Conservation (phyloP, 2,113 vertebrate genomes). For the Myocastor coypus region DNA sequence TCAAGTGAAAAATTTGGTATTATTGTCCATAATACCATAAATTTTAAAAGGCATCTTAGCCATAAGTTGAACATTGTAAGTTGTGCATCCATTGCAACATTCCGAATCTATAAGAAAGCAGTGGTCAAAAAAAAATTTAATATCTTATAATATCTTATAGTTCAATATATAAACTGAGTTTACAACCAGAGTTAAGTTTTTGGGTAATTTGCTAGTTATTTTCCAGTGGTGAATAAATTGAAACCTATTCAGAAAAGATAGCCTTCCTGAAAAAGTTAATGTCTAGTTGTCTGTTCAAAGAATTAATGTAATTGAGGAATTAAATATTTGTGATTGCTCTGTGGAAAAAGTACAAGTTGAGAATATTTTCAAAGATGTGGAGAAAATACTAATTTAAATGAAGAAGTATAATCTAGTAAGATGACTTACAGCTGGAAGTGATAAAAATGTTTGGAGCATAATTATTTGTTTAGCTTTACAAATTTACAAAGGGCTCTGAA, state of each 20-base stretch:
- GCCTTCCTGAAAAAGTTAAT: conserved; percentile 37
- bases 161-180: conserved; percentile 14
- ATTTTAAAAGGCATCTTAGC: background rate
- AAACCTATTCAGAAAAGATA: conserved; percentile 38
- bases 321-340: background rate
- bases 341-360: background rate
- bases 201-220: background rate
- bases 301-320: conserved; percentile 4
- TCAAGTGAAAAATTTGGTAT: background rate
- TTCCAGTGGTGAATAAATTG: background rate
- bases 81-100: background rate
- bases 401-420: background rate
- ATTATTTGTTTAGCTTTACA: background rate
- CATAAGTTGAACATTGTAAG: background rate
- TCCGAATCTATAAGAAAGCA: background rate
- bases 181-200: background rate
- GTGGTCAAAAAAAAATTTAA: background rate
- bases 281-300: conserved; percentile 29
- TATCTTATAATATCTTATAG: background rate
- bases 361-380: conserved; percentile 16
- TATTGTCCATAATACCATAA: background rate
- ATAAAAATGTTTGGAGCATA: background rate
- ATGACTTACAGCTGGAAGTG: background rate
- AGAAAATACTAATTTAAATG: conserved; percentile 19
- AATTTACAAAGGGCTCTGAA: background rate